Conservation (phyloP, 2,888 invertebrate genomes). For the Sarcophaga subvicina region DNA sequence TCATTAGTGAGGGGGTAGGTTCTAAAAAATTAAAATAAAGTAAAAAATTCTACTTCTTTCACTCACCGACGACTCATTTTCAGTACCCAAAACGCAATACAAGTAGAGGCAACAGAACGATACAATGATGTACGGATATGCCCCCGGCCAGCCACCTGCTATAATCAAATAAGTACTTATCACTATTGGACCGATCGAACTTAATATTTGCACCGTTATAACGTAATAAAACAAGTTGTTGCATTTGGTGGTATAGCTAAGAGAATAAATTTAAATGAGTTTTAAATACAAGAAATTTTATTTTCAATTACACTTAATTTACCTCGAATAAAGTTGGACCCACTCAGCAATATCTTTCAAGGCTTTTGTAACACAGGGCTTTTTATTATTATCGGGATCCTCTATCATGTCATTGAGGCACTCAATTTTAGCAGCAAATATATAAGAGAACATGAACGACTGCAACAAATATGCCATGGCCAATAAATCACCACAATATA, state of each 20-base stretch:
- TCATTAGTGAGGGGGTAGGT: neutral
- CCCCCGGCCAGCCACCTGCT: constrained; percentile 71
- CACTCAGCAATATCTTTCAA: constrained; percentile 70
- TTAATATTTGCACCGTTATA: constrained; percentile 58
- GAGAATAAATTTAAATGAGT: neutral
- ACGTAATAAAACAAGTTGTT: constrained; percentile 68
- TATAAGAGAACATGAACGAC: constrained; percentile 68
- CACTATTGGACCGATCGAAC: constrained; percentile 53
- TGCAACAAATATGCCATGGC: constrained; percentile 71
- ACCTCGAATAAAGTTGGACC: constrained; percentile 71
- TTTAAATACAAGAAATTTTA: neutral
- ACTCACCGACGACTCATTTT: constrained; percentile 71
- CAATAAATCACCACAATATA: constrained; percentile 72
- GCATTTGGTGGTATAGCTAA: constrained; percentile 69
- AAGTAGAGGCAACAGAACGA: constrained; percentile 71
- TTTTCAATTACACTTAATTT: constrained; percentile 21
- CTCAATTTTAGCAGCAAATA: constrained; percentile 71
- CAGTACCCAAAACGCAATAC: constrained; percentile 74
- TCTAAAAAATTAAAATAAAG: neutral
- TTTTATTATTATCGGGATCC: neutral
- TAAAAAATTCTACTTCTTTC: neutral
- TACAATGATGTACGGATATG: constrained; percentile 70
- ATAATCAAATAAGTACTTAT: constrained; percentile 71
- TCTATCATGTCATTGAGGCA: constrained; percentile 66
- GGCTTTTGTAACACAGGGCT: neutral